phyloP scores from a whole-genome alignment of 1,140 invertebrate genomes.

The Drosophila aff. region DNA sequence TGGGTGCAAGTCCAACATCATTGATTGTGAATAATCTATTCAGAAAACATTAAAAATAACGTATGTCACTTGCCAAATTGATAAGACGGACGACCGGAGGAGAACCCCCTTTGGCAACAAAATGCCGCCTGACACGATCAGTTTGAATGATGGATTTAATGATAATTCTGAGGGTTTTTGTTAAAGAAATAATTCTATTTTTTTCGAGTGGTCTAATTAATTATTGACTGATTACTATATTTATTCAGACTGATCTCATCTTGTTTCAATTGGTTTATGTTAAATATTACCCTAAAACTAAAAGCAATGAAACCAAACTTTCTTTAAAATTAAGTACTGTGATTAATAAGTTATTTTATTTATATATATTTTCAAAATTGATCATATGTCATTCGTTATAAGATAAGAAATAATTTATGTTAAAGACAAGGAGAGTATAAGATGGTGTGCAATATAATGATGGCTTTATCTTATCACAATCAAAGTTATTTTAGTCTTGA shows the following conservation, averaged over 20 bases:
- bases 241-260: background rate
- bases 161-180: conserved; percentile 11
- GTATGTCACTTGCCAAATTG: conserved; percentile 68
- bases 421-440: background rate
- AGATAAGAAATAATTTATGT: conserved; percentile 1
- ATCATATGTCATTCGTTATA: background rate
- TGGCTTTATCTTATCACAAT: conserved; percentile 1
- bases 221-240: conserved; percentile 15
- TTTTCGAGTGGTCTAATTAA: conserved; percentile 8
- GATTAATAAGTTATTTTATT: background rate
- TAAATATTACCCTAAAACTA: background rate
- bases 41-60: conserved; percentile 47
- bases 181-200: background rate
- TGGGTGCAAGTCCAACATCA: conserved; percentile 46
- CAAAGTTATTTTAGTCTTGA: background rate
- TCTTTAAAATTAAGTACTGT: too few relatives aligned
- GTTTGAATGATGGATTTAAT: conserved; percentile 57
- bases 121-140: conserved; percentile 41
- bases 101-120: conserved; percentile 22
- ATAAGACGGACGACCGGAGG: conserved; percentile 44
- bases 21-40: conserved; percentile 41
- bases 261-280: background rate
- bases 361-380: background rate
- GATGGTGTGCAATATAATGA: background rate
- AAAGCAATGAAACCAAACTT: background rate